Base-by-base conservation (phyloP, 2,797 vertebrate genomes). In the Leontocebus nigricollis region DNA sequence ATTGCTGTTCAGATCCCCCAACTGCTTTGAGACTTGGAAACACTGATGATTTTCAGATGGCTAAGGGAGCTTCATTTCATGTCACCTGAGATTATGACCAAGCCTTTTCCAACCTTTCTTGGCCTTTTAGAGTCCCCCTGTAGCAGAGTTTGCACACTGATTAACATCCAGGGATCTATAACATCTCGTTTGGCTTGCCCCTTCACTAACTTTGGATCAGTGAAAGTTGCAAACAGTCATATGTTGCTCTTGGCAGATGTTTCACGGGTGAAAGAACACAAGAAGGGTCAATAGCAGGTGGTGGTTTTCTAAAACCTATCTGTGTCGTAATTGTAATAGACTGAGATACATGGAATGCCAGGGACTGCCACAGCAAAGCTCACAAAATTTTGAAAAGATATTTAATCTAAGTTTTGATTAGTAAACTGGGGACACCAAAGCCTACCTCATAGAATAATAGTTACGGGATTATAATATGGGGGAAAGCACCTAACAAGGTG, bases 361-460 rank as follows among this genome's bases (percentile, higher is more conserved):
- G 41, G 7, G n/a, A 77, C 33, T 73, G 76, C 36, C 39, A 39
- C 36, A 22, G 39, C 61, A 89, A 90, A 90, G 64, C 57, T 50
- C 89, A 86, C 33, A 64, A 26, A 48, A 12, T 77, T 94, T 95
- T 92, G 57, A 57, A 91, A 93, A 92, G 27, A 67, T 36, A n/a
- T 24, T 48, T 67, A 9, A 44, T 36, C 33, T 57, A 79, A 75
- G 12, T 76, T 90, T 83, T 48, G 80, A 2, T 77, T 72, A 90
- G 50, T 92, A 73, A 67, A 73, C 13, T 85, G 20, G 30, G 46
- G 22, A 90, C 67, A 73, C n/a, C 52, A 77, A 88, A 88, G 8
- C 64, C 70, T 88, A 88, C 36, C 41, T 95, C 17, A 11, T 11
- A 52, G 48, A 20, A 39, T 94, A 20, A 39, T 94, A 59, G 48